Conservation (phyloP, 1,140 invertebrate species). For the Nebria ingens region DNA sequence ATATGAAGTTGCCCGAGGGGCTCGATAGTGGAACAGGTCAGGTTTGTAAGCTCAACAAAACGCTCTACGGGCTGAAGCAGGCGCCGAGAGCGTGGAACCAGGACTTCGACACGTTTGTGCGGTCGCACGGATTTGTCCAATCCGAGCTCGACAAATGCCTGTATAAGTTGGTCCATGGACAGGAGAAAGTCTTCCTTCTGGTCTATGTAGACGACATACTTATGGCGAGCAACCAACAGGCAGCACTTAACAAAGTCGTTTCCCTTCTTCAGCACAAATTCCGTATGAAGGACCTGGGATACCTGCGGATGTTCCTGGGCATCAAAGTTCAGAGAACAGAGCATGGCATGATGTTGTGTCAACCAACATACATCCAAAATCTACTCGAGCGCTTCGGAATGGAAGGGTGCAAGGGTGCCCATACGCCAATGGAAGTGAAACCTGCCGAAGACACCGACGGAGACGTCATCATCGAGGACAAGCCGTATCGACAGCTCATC, state of each 20-base stretch:
- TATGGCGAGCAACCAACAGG: too few species aligned
- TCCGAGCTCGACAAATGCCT: not conserved
- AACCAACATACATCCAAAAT: not conserved
- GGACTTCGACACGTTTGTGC: not conserved
- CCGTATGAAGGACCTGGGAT: too few species aligned
- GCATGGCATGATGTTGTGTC: too few species aligned
- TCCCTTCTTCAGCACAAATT: too few species aligned
- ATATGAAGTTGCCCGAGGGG: conserved; percentile 27
- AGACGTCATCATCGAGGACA: not conserved
- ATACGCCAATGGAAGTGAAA: not conserved
- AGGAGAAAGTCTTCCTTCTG: not conserved
- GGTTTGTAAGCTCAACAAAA: not conserved
- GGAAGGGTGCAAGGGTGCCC: not conserved
- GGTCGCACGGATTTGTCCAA: not conserved
- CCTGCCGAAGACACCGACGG: not conserved
- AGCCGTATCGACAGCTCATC: not conserved
- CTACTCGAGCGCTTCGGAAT: not conserved
- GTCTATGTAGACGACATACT: too few species aligned
- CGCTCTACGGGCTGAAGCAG: not conserved
- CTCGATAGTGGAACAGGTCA: not conserved
- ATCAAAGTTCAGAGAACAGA: too few species aligned
- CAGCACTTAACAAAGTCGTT: too few species aligned
- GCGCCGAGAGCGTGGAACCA: not conserved
- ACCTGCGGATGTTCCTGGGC: too few species aligned
- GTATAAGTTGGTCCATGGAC: not conserved